phyloP scores from a whole-genome alignment of 2,113 vertebrate species.

The Catagonus wagneri region DNA sequence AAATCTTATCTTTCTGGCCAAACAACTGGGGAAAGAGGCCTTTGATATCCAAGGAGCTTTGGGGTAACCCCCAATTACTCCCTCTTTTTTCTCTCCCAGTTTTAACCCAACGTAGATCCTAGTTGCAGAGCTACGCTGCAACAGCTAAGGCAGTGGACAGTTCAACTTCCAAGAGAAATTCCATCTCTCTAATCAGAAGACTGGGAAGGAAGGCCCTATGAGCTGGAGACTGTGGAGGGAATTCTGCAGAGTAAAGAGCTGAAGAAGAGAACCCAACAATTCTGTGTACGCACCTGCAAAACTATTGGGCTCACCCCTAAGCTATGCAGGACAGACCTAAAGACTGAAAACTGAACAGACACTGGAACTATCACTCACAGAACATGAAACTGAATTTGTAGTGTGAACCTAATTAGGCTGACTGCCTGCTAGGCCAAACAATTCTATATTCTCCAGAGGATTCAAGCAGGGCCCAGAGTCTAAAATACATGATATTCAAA shows the following conservation, averaged over 20 bases:
- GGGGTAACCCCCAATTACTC: background rate
- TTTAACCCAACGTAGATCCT: background rate
- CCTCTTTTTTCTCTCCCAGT: background rate
- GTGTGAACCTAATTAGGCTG: background rate
- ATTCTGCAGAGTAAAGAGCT: background rate
- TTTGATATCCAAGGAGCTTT: background rate
- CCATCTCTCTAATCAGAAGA: background rate
- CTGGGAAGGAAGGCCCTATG: background rate
- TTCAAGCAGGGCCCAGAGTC: background rate
- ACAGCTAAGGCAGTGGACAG: background rate
- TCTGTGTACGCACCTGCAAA: background rate
- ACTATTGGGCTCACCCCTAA: background rate
- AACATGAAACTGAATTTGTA: background rate
- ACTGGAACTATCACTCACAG: background rate
- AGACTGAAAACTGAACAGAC: background rate
- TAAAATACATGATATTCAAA: background rate
- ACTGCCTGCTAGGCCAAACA: background rate
- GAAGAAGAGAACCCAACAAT: background rate
- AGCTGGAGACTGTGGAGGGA: background rate
- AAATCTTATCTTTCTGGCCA: constrained; percentile 13
- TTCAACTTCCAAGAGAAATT: background rate
- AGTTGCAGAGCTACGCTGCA: background rate
- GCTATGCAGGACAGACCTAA: background rate
- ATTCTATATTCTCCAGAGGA: background rate
- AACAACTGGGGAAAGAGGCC: background rate